Base-by-base conservation (phyloP, 2,113 vertebrate species). In the Varanus salvator region DNA sequence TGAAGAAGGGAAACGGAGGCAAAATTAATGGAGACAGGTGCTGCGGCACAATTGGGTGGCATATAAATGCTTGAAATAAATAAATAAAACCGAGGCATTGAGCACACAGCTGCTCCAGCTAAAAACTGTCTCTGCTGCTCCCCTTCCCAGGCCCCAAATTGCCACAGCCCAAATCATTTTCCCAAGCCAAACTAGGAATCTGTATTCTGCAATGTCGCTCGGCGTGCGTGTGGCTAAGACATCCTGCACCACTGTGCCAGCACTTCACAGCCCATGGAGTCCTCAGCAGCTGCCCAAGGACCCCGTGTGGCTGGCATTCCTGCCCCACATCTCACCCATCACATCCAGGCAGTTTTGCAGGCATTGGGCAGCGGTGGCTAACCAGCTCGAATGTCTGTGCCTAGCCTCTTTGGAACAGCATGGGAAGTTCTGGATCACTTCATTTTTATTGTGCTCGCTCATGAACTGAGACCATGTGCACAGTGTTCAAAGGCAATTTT, bases 401-500 rank as follows among this genome's bases (percentile, higher is more conserved):
- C 31, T 54, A 38, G 27, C 31, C 29, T 50, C 57, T 81, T 38
- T 15, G 9, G 64, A 75, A 74, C 8, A 75, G 6, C 60, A 48
- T 5, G 38, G 15, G 74, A 68, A 50, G 80, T 31, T 84, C 60
- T 44, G 78, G 38, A 31, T 31, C 69, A 50, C 80, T 76, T 83
- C 48, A 6, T 80, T 82, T 87, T 87, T 83, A 64, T 68, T 80
- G 60, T 82, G 19, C 66, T 89, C 72, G 8, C 29, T 77, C 72
- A 75, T 60, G 31, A 68, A 52, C 2, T 6, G 11, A 66, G 48
- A 74, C 81, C 15, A n/a, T 74, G 50, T 64, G 17, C 21, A 44
- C 44, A 44, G 11, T 68, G 23, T 64, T 23, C 71, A 66, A 48
- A 88, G 72, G 21, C 85, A 83, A 84, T 87, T 91, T 84, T 84